Base-by-base conservation (phyloP, 2,113 vertebrate genomes). In the Agelaius phoeniceus region DNA sequence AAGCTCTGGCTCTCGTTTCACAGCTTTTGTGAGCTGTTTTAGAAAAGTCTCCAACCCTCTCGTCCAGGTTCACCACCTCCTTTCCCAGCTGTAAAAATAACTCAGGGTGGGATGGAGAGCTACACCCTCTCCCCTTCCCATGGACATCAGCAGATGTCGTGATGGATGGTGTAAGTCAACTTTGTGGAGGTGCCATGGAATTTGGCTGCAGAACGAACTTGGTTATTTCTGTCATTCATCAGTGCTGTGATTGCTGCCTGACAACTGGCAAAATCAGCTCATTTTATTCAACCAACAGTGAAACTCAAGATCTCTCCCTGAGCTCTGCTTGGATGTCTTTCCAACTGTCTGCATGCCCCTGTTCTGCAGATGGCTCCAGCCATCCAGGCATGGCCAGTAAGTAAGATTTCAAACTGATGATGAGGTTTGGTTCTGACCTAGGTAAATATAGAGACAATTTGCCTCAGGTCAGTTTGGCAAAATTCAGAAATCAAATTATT, bases 11-110 rank as follows among this genome's bases (percentile, higher is more conserved):
- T 97, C 71, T 93, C 11, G 2, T 93, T 92, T 92, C 80, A 72
- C 80, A 93, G 52, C 57, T 93, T 94, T 88, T 94, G 89, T 90
- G 91, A 84, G 66, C 58, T 89, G 80, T 41, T 44, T 82, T 94
- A 91, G 84, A 95, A 94, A 93, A 88, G 59, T 61, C 87, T 94
- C 33, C 51, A 88, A 57, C 49, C 46, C n/a, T 96, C 85, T 89
- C 0, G 0, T 69, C 84, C 85, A n/a, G 61, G 63, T 84, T 85
- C 84, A 79, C 84, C 57, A 69, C 85, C 89, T 94, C 63, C 73
- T 73, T 78, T 89, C 58, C 55, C 71, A 95, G 95, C 96, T 95
- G 96, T 95, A 89, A 97, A 97, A 97, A 97, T 96, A 96, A 95
- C 93, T 57, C 62, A 89, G 83, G 67, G 87, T 94, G 77, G 39